Percentiles rank a stretch among this genome's conserved stretches.
phyloP scores from a whole-genome alignment of 92 coral and sea anemone genomes.

The Porites rus region DNA sequence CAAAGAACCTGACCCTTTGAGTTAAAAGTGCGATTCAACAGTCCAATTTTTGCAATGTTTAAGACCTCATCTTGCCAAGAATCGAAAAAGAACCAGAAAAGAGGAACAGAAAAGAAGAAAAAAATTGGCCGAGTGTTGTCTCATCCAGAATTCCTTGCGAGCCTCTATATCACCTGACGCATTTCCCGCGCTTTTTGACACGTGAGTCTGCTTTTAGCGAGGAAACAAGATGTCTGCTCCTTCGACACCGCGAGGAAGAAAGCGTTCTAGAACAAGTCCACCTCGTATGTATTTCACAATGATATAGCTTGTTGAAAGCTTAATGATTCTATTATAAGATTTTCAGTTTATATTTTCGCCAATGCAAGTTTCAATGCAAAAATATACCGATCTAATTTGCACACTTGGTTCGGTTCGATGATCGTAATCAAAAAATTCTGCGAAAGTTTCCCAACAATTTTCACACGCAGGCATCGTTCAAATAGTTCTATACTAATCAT shows the following conservation, averaged over 20 bases:
- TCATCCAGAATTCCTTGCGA: conserved; percentile 25
- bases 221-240: conserved; percentile 80
- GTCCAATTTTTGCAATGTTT: too few relatives aligned
- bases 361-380: background rate
- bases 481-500: background rate
- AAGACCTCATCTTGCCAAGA: too few relatives aligned
- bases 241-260: conserved; percentile 90
- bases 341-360: background rate
- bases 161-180: conserved; percentile 32
- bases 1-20: too few relatives aligned
- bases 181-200: conserved; percentile 98
- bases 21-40: too few relatives aligned
- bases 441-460: background rate
- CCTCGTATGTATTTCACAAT: conserved; percentile 66
- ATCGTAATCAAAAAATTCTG: background rate
- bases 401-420: background rate
- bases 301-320: background rate
- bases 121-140: background rate
- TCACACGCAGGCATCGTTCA: background rate
- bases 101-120: too few relatives aligned
- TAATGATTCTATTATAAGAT: background rate
- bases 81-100: too few relatives aligned
- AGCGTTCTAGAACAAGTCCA: conserved; percentile 87
- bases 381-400: conserved; percentile 4
- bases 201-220: conserved; percentile 61